Evolutionary conservation across 35 echinoderm and acorn worm genomes (phyloP).

Genomic region (Acanthaster planci): DNA sequence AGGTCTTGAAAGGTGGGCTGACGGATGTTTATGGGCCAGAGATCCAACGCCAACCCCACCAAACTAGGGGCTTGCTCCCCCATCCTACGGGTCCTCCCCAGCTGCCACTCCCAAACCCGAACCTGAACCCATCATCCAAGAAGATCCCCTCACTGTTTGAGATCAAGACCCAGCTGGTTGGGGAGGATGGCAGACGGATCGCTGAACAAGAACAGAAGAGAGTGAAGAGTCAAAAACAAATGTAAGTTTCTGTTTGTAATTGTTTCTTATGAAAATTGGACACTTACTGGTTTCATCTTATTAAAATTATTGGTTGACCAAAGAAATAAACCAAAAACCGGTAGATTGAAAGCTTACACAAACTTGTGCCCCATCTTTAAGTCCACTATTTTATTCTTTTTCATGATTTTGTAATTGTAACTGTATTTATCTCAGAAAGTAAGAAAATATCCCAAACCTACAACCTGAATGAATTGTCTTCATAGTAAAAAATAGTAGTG

Average conservation of each 20-base stretch:
- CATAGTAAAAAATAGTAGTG: too few relatives aligned
- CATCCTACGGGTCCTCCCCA: not conserved
- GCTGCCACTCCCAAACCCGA: not conserved
- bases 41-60: slow-evolving; percentile 4
- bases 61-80: not conserved
- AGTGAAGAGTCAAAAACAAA: not conserved
- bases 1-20: slow-evolving; percentile 19
- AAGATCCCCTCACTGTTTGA: not conserved
- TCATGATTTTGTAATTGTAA: too few relatives aligned
- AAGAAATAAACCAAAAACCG: too few relatives aligned
- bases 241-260: not conserved
- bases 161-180: slow-evolving; percentile 16
- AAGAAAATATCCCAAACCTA: too few relatives aligned
- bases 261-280: too few relatives aligned
- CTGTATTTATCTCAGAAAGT: too few relatives aligned
- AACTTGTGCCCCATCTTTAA: too few relatives aligned
- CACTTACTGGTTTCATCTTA: too few relatives aligned
- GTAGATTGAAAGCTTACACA: too few relatives aligned
- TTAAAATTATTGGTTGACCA: too few relatives aligned
- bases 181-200: not conserved
- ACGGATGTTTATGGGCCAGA: not conserved
- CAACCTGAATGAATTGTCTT: too few relatives aligned
- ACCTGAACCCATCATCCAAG: not conserved
- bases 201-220: not conserved
- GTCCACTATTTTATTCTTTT: too few relatives aligned